phyloP scores from a whole-genome alignment of 2,888 invertebrate species.

The Gerris lacustris region DNA sequence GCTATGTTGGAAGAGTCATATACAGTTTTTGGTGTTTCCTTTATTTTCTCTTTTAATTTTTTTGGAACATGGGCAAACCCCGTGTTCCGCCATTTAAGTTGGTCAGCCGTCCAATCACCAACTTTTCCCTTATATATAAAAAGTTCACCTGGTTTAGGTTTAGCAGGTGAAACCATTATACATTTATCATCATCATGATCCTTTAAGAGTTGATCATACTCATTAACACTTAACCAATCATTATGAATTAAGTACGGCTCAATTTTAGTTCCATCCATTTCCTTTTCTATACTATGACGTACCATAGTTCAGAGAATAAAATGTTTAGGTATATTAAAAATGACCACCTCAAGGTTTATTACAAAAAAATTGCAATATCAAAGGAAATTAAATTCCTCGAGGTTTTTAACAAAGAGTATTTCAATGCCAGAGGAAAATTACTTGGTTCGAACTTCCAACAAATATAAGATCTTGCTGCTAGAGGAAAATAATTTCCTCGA shows the following conservation, averaged over 20 bases:
- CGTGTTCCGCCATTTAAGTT: neutral
- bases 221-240: neutral
- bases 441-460: no score
- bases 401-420: no score
- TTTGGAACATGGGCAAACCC: neutral
- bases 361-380: no score
- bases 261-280: no score
- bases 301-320: no score
- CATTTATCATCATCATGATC: slow-evolving; percentile 3
- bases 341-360: no score
- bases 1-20: neutral
- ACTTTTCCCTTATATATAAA: neutral
- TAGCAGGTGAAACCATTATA: neutral
- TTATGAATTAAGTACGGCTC: neutral
- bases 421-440: no score
- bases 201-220: slow-evolving; percentile 2
- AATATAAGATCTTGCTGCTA: no score
- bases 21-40: neutral
- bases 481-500: no score
- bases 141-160: neutral
- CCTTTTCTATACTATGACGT: no score
- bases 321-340: no score
- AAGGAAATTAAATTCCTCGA: no score
- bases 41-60: neutral
- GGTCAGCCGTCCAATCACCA: neutral